Evolutionary conservation across 2,888 invertebrate species (phyloP).

Genomic region (Drosophila macrospina): DNA sequence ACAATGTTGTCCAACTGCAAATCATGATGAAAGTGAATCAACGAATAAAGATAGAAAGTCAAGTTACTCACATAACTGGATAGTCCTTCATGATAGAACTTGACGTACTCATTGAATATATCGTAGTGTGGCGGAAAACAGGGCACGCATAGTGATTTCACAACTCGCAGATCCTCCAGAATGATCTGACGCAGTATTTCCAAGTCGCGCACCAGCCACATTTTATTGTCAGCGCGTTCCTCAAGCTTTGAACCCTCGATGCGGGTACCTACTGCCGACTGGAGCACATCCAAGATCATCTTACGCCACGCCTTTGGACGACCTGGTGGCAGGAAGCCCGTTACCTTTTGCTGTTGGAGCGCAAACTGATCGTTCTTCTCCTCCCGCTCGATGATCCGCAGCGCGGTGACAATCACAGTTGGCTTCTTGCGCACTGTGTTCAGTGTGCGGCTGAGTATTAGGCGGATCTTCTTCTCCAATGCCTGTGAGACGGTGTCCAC

Average conservation of each 20-base stretch:
- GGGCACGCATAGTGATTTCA: slow-evolving; percentile 94
- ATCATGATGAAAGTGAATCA: no score
- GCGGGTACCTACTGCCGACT: slow-evolving; percentile 91
- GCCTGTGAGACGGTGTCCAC: slow-evolving; percentile 95
- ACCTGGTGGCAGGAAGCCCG: slow-evolving; percentile 96
- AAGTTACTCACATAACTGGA: slow-evolving; percentile 89
- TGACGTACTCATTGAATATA: slow-evolving; percentile 95
- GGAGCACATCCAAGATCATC: slow-evolving; percentile 93
- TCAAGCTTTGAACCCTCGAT: slow-evolving; percentile 98
- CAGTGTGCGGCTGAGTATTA: slow-evolving; percentile 94
- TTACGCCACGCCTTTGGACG: slow-evolving; percentile 96
- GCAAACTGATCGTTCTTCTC: slow-evolving; percentile 97
- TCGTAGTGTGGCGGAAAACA: slow-evolving; percentile 98
- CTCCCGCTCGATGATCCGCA: slow-evolving; percentile 98
- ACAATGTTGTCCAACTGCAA: slow-evolving; percentile 93
- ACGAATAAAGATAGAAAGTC: no score
- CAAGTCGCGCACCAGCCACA: slow-evolving; percentile 97
- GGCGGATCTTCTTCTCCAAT: slow-evolving; percentile 95
- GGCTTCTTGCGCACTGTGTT: slow-evolving; percentile 98
- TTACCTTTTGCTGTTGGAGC: slow-evolving; percentile 87
- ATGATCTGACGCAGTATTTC: slow-evolving; percentile 95
- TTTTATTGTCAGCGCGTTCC: slow-evolving; percentile 94
- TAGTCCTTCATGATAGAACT: slow-evolving; percentile 96
- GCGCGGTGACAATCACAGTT: slow-evolving; percentile 96
- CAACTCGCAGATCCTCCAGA: slow-evolving; percentile 95